A percentile compares a stretch with the other conserved stretches of the same genome.
Evolutionary conservation across 2,113 vertebrate species (phyloP).

Genomic region (Naja naja): DNA sequence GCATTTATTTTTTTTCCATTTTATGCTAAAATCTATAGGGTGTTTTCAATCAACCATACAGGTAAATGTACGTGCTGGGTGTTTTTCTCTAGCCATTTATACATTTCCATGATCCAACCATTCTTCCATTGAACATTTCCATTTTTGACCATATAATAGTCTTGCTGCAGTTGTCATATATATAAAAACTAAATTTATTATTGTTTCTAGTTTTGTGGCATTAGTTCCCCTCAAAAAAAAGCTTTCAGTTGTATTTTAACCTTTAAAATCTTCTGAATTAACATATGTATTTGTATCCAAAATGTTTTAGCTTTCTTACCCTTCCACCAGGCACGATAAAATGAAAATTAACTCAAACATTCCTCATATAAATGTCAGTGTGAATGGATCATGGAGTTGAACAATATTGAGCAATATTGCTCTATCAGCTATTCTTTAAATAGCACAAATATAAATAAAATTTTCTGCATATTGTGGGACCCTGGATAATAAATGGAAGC

Average conservation of each 20-base stretch:
- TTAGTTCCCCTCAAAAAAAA: not conserved
- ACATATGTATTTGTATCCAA: not conserved
- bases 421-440: not conserved
- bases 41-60: too few species aligned
- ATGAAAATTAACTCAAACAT: not conserved
- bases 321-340: not conserved
- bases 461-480: not conserved
- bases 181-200: not conserved
- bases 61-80: too few species aligned
- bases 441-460: not conserved
- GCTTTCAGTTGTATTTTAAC: not conserved
- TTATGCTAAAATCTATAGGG: too few species aligned
- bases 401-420: not conserved
- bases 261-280: not conserved
- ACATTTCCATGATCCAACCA: too few species aligned
- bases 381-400: not conserved
- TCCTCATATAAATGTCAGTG: not conserved
- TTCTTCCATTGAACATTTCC: too few species aligned
- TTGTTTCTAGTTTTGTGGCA: not conserved
- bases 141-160: too few species aligned
- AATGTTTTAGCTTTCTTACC: not conserved
- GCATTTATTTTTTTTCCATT: too few species aligned
- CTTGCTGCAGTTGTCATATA: not conserved
- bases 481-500: not conserved
- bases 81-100: too few species aligned